phyloP scores from a whole-genome alignment of 2,797 vertebrate genomes.

The Poecilia wingei region DNA sequence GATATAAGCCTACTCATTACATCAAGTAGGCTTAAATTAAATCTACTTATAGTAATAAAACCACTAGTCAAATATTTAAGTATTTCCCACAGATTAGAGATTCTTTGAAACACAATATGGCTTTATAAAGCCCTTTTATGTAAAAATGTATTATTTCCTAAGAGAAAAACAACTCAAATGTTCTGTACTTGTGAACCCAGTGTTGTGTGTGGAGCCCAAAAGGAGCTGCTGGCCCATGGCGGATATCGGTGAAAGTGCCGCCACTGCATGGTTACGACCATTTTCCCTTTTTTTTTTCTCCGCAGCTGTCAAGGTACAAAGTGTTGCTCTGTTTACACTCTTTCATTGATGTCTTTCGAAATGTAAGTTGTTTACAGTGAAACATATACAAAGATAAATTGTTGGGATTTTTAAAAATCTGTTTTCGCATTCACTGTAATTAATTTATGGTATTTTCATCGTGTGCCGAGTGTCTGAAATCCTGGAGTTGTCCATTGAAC shows the following conservation, averaged over 20 bases:
- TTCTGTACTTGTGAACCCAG: background rate
- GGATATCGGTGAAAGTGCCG: background rate
- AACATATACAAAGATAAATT: background rate
- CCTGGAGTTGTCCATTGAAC: slow-evolving; percentile 2
- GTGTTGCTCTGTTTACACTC: background rate
- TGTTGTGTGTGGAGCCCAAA: background rate
- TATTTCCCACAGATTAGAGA: background rate
- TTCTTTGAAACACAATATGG: background rate
- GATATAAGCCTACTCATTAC: no score
- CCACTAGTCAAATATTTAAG: background rate
- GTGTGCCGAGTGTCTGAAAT: background rate
- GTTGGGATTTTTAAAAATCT: background rate
- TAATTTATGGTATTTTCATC: background rate
- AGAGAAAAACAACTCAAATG: background rate
- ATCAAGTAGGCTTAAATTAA: background rate
- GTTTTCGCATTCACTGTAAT: background rate
- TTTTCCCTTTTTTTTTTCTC: background rate
- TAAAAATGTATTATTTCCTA: background rate
- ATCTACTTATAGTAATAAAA: background rate
- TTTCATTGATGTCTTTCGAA: background rate
- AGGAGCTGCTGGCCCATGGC: background rate
- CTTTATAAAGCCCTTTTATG: no score
- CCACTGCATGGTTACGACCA: background rate
- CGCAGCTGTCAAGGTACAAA: background rate
- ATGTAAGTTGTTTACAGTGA: background rate